A percentile compares a stretch with the other conserved stretches of the same genome.
Conservation (phyloP, 2,888 invertebrate genomes). For the Athrips mouffetella region DNA sequence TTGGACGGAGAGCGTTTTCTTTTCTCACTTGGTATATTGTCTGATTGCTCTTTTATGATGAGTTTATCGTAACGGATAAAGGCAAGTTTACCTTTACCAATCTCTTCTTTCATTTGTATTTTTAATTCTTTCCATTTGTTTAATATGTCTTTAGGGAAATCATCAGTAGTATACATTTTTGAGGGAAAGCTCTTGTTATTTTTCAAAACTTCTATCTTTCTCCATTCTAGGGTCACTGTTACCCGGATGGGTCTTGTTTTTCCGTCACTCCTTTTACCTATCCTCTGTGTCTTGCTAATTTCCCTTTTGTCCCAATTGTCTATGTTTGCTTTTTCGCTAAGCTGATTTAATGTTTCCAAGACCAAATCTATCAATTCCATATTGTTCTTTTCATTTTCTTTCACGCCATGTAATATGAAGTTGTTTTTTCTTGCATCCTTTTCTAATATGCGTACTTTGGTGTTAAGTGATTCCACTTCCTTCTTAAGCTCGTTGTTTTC, state of each 20-base stretch:
- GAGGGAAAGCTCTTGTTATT: background rate
- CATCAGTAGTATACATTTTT: background rate
- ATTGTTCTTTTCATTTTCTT: constrained; percentile 5
- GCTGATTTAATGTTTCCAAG: constrained; percentile 3
- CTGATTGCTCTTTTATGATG: background rate
- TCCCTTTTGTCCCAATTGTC: constrained; percentile 11
- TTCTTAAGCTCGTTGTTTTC: constrained; percentile 11
- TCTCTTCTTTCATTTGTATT: constrained; percentile 2
- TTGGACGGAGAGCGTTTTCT: background rate
- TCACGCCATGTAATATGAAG: constrained; percentile 13
- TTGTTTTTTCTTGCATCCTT: constrained; percentile 9
- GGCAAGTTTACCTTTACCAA: background rate
- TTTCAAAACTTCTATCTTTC: constrained; percentile 2
- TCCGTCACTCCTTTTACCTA: background rate
- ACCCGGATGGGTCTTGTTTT: constrained; percentile 7
- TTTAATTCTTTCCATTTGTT: background rate
- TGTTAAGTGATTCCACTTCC: background rate
- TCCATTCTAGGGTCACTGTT: constrained; percentile 2
- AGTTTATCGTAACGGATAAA: background rate
- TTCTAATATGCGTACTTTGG: constrained; percentile 2
- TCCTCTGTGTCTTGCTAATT: constrained; percentile 1
- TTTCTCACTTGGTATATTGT: background rate
- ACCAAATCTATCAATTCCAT: constrained; percentile 2
- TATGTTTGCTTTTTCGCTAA: background rate
- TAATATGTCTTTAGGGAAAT: constrained; percentile 1